A percentile compares a stretch with the other conserved stretches of the same genome.
These are phyloP conservation scores for Craniophora ligustri DNA, from an alignment of 2,888 invertebrate genomes.

Conservation along the genomic window DNA sequence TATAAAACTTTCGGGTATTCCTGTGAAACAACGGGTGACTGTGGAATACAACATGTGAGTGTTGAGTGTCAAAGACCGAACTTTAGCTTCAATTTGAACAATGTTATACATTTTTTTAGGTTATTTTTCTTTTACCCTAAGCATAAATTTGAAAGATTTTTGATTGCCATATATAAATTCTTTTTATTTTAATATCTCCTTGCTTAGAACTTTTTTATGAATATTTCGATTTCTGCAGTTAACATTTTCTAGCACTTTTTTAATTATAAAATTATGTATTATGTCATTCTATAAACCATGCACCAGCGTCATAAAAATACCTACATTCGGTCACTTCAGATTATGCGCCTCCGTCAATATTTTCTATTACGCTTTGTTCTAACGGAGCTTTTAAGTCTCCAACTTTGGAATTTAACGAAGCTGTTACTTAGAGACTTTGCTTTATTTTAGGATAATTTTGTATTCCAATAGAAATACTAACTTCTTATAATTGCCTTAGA, in stretches of 20 bases:
- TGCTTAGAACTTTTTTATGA: no score
- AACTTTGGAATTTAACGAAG: constrained; percentile 9
- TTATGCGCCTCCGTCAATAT: constrained; percentile 54
- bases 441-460: constrained; percentile 2
- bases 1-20: constrained; percentile 23
- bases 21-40: constrained; percentile 14
- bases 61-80: constrained; percentile 5
- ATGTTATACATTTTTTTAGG: not conserved
- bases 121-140: not conserved
- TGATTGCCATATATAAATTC: no score
- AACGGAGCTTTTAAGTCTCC: constrained; percentile 13
- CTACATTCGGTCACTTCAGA: constrained; percentile 61
- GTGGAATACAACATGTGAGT: constrained; percentile 21
- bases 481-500: constrained; percentile 6
- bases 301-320: constrained; percentile 57
- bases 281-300: constrained; percentile 10
- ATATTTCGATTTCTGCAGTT: no score
- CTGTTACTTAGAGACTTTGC: constrained; percentile 10
- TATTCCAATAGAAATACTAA: constrained; percentile 8
- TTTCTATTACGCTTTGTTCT: constrained; percentile 55
- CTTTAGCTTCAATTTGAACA: not conserved
- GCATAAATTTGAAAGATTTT: no score
- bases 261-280: not conserved
- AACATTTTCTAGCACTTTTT: no score
- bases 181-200: no score